Evolutionary conservation across 1,140 invertebrate genomes (phyloP).

Genomic region (Sinonovacula constricta): DNA sequence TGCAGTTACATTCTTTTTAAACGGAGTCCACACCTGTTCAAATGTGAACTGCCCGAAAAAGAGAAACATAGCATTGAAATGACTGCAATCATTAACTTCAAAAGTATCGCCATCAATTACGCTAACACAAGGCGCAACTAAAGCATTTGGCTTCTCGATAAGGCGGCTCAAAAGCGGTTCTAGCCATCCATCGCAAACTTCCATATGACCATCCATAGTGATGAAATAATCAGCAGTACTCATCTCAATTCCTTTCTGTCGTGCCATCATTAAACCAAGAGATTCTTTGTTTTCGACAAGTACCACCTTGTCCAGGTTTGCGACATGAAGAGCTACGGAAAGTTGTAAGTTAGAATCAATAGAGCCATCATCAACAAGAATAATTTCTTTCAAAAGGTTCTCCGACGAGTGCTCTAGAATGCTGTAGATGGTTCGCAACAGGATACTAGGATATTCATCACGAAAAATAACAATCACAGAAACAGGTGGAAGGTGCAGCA

Average conservation of each 20-base stretch:
- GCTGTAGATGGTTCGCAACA: slow-evolving; percentile 32
- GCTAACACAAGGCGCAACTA: slow-evolving; percentile 24
- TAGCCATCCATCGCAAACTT: slow-evolving; percentile 21
- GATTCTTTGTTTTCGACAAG: neutral
- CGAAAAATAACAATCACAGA: slow-evolving; percentile 35
- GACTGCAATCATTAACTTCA: slow-evolving; percentile 8
- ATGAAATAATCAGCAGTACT: slow-evolving; percentile 7
- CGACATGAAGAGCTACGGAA: slow-evolving; percentile 13
- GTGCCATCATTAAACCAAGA: slow-evolving; percentile 35
- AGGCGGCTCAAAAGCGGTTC: slow-evolving; percentile 26
- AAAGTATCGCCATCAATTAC: slow-evolving; percentile 12
- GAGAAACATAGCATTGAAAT: slow-evolving; percentile 7
- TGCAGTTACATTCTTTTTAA: neutral
- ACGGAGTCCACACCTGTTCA: slow-evolving; percentile 28
- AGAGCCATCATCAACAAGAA: slow-evolving; percentile 37
- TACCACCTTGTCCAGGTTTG: slow-evolving; percentile 17
- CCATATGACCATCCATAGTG: slow-evolving; percentile 41
- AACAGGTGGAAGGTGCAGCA: slow-evolving; percentile 27
- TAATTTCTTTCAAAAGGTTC: slow-evolving; percentile 23
- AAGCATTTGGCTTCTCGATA: slow-evolving; percentile 21
- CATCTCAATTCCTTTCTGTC: slow-evolving; percentile 26
- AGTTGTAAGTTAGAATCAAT: slow-evolving; percentile 7
- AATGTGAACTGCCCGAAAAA: slow-evolving; percentile 29
- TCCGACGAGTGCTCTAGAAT: slow-evolving; percentile 29
- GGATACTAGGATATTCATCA: slow-evolving; percentile 26